These are phyloP conservation scores for Diprion similis DNA, from an alignment of 1,140 invertebrate genomes.

Conservation along the genomic window DNA sequence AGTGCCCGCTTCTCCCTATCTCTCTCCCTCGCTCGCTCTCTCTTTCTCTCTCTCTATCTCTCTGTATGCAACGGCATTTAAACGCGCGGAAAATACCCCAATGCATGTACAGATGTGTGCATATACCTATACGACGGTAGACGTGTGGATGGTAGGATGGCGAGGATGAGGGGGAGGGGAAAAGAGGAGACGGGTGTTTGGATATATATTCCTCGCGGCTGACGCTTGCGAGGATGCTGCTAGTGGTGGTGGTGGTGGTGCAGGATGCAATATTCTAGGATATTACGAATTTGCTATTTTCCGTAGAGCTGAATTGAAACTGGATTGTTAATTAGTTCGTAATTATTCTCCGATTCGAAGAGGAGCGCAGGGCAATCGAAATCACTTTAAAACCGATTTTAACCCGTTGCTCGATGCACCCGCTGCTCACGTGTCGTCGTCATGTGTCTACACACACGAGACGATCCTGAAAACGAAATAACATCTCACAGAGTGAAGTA, in stretches of 20 bases:
- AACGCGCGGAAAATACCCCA: too few species aligned
- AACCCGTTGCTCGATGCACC: too few species aligned
- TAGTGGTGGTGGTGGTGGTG: conserved; percentile 12
- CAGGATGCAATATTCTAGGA: conserved; percentile 58
- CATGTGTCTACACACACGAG: too few species aligned
- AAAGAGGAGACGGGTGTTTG: neutral
- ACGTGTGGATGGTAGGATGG: neutral
- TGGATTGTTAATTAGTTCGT: conserved; percentile 63
- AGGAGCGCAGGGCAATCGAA: conserved; percentile 49
- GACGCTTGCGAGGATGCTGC: neutral
- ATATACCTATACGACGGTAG: too few species aligned
- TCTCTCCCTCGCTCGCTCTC: too few species aligned
- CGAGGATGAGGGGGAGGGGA: neutral
- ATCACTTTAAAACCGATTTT: conserved; percentile 31
- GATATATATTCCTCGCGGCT: neutral
- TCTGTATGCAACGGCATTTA: too few species aligned
- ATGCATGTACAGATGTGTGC: too few species aligned
- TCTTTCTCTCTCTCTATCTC: too few species aligned
- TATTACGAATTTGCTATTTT: conserved; percentile 65
- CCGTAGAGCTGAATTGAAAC: conserved; percentile 59
- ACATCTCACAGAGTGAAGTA: too few species aligned
- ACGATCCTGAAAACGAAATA: too few species aligned
- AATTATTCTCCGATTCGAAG: conserved; percentile 44
- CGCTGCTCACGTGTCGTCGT: too few species aligned
- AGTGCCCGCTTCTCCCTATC: neutral